phyloP scores from a whole-genome alignment of 2,888 invertebrate genomes.

The Metopia argyrocephala region DNA sequence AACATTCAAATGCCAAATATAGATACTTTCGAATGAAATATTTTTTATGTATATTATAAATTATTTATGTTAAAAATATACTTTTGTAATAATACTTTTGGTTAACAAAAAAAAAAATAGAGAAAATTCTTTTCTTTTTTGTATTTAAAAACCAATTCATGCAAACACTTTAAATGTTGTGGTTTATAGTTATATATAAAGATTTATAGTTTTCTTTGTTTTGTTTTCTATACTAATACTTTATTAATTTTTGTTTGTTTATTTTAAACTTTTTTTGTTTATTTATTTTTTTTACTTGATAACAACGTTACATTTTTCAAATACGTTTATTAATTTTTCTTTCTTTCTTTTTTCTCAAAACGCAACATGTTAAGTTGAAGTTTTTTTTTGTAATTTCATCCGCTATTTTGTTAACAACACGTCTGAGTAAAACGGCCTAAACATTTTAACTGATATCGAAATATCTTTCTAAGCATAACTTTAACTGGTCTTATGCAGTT shows the following conservation, averaged over 20 bases:
- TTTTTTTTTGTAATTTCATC: not conserved
- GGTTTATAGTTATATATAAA: not conserved
- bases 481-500: conserved; percentile 1
- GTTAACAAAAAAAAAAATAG: too few relatives aligned
- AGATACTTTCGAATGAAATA: too few relatives aligned
- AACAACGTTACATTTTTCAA: not conserved
- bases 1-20: too few relatives aligned
- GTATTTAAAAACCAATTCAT: not conserved
- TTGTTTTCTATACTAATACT: not conserved
- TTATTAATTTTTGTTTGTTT: not conserved
- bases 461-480: conserved; percentile 28
- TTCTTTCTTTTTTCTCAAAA: not conserved
- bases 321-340: not conserved
- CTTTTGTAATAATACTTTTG: too few relatives aligned
- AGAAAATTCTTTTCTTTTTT: too few relatives aligned
- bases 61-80: too few relatives aligned
- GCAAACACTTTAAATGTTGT: not conserved
- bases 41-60: too few relatives aligned
- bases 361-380: too few relatives aligned
- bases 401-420: conserved; percentile 36
- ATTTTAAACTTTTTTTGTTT: not conserved
- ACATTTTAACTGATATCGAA: conserved; percentile 55
- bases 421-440: conserved; percentile 49
- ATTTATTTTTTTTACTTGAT: not conserved
- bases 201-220: not conserved